Conservation (phyloP, 2,797 vertebrate genomes). For the Poeciliopsis infans region DNA sequence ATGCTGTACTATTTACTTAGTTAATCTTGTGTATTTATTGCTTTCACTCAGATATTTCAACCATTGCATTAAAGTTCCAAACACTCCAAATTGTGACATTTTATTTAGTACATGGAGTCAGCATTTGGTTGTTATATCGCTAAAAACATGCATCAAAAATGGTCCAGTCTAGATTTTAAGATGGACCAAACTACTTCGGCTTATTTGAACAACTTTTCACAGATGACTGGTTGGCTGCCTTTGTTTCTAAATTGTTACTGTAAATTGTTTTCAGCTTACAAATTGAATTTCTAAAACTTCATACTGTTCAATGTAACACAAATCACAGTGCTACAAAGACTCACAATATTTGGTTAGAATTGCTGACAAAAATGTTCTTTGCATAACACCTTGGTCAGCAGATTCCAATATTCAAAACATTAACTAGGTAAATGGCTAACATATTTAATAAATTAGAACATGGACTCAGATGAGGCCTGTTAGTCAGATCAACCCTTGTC, state of each 20-base stretch:
- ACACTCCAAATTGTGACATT: background rate
- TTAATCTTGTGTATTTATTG: background rate
- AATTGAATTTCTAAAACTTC: background rate
- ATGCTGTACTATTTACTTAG: background rate
- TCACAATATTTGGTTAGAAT: background rate
- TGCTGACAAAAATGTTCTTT: background rate
- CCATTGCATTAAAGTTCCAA: background rate
- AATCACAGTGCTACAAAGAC: background rate
- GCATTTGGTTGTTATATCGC: background rate
- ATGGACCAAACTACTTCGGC: background rate
- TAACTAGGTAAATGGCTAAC: background rate
- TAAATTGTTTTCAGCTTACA: background rate
- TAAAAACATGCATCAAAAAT: background rate
- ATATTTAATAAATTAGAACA: too few relatives aligned
- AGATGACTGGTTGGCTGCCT: background rate
- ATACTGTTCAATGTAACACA: background rate
- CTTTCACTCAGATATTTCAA: background rate
- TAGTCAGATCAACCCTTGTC: too few relatives aligned
- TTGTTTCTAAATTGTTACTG: background rate
- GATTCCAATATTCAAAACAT: background rate
- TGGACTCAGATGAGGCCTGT: too few relatives aligned
- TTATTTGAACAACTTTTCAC: background rate
- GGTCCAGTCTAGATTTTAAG: background rate
- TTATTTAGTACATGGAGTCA: background rate
- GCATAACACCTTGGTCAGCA: background rate